A percentile compares a stretch with the other conserved stretches of the same genome.
These are phyloP conservation scores for Drosophila virilis DNA, from an alignment of 1,140 invertebrate species.

Conservation along the genomic window DNA sequence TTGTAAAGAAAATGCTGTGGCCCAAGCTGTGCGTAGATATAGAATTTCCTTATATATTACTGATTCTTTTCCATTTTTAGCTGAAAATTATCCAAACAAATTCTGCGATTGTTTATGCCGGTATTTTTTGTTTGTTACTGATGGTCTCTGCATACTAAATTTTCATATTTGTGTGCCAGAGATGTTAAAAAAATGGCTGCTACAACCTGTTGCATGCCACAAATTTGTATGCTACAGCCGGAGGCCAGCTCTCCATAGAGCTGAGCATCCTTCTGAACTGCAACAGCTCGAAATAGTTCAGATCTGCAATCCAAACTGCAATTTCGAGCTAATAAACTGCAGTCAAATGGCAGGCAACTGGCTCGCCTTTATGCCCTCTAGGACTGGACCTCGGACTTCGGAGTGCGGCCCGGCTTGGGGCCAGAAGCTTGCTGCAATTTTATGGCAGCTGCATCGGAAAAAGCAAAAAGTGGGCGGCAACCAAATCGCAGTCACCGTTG, in stretches of 20 bases:
- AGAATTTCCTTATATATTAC: no score
- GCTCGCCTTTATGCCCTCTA: background rate
- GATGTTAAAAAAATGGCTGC: background rate
- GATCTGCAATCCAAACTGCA: conserved; percentile 6
- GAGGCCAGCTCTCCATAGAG: background rate
- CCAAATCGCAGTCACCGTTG: conserved; percentile 37
- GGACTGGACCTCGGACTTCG: background rate
- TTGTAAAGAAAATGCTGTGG: background rate
- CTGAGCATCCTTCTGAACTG: background rate
- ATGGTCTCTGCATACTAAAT: background rate
- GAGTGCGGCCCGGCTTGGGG: conserved; percentile 5
- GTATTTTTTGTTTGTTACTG: background rate
- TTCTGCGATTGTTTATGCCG: background rate
- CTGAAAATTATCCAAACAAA: no score
- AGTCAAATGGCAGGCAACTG: conserved; percentile 6
- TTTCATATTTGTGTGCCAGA: background rate
- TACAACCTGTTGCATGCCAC: conserved; percentile 1
- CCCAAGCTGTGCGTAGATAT: no score
- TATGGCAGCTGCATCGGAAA: conserved; percentile 38
- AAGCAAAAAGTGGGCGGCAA: conserved; percentile 19
- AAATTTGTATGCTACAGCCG: conserved; percentile 1
- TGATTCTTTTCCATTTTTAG: no score
- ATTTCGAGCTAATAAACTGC: conserved; percentile 19
- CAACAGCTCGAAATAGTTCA: background rate
- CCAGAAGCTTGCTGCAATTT: conserved; percentile 28